Conservation (phyloP, 2,113 vertebrate species). For the Macrotus californicus region DNA sequence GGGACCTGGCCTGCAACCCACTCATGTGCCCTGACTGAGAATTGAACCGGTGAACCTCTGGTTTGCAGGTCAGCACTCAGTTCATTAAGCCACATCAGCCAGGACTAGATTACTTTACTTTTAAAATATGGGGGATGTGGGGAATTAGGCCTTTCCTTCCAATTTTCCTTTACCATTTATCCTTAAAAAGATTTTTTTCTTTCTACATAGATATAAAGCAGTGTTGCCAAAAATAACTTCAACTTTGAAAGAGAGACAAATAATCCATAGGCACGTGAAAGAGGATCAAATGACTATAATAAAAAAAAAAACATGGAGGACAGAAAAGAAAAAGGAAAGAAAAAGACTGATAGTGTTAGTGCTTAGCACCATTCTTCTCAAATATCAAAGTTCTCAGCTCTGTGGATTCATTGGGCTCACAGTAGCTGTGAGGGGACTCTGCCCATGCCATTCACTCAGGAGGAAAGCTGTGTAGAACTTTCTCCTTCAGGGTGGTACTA, state of each 20-base stretch:
- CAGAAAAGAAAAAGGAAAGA: neutral
- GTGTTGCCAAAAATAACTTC: constrained; percentile 9
- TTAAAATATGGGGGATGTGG: neutral
- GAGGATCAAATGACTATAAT: neutral
- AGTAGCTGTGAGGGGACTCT: neutral
- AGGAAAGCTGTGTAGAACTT: neutral
- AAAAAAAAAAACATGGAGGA: neutral
- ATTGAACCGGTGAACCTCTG: no score
- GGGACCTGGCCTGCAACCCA: no score
- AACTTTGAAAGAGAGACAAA: constrained; percentile 5
- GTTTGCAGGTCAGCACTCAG: no score
- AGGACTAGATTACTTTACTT: neutral
- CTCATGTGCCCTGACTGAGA: no score
- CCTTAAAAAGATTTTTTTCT: neutral
- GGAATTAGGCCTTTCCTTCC: neutral
- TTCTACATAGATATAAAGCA: neutral
- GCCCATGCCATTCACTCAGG: neutral
- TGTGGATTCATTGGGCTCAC: neutral
- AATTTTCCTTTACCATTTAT: neutral
- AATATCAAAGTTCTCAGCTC: neutral
- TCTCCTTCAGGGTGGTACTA: constrained; percentile 24
- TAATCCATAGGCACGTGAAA: constrained; percentile 16
- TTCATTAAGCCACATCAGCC: no score
- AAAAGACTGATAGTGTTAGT: neutral
- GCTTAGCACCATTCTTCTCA: neutral